phyloP scores from a whole-genome alignment of 2,888 invertebrate species.

The Hirtodrosophila duncani region DNA sequence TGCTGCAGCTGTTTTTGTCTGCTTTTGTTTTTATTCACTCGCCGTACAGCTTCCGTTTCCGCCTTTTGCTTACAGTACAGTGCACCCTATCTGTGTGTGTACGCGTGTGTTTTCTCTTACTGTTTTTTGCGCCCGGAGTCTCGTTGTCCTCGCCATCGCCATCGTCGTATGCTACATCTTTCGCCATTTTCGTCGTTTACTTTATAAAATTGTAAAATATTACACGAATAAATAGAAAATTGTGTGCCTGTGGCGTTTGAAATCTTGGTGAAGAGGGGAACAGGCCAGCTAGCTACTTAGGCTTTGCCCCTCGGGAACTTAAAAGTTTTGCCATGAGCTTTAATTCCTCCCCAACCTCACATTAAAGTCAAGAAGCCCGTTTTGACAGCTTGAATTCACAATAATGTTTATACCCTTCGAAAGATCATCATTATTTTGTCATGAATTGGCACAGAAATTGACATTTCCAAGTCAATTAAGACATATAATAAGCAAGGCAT shows the following conservation, averaged over 20 bases:
- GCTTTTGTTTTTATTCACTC: slow-evolving; percentile 31
- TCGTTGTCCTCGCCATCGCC: no score
- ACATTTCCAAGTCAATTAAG: no score
- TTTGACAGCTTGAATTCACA: slow-evolving; percentile 49
- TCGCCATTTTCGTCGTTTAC: slow-evolving; percentile 45
- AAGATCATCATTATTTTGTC: no score
- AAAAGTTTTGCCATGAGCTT: slow-evolving; percentile 42
- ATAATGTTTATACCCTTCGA: background rate
- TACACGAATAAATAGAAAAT: slow-evolving; percentile 62
- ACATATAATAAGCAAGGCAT: no score
- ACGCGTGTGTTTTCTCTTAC: slow-evolving; percentile 36
- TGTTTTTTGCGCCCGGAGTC: slow-evolving; percentile 56
- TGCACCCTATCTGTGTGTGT: slow-evolving; percentile 1
- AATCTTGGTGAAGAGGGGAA: no score
- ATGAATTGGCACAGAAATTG: no score
- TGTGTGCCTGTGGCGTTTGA: slow-evolving; percentile 11
- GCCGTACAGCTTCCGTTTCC: slow-evolving; percentile 62
- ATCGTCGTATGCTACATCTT: slow-evolving; percentile 53
- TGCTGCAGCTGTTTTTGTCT: slow-evolving; percentile 51
- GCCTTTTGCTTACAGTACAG: no score
- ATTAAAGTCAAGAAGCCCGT: slow-evolving; percentile 63
- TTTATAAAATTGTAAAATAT: slow-evolving; percentile 71
- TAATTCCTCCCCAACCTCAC: slow-evolving; percentile 51
- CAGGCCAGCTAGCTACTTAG: slow-evolving; percentile 68
- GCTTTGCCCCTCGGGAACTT: slow-evolving; percentile 23